Percentiles rank a stretch among this genome's conserved stretches.
phyloP scores from a whole-genome alignment of 1,140 invertebrate species.

The Diachasma alloeum region DNA sequence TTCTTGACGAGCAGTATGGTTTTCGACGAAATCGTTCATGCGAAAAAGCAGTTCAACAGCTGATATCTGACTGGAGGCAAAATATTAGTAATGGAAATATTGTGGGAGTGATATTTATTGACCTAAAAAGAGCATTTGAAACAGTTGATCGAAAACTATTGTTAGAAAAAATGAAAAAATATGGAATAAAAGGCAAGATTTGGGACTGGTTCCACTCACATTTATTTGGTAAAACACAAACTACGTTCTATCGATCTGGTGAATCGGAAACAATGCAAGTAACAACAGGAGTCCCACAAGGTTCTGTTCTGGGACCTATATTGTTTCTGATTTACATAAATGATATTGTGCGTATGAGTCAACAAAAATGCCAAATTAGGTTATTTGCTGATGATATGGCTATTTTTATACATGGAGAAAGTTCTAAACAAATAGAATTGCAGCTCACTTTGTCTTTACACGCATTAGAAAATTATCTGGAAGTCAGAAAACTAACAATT shows the following conservation, averaged over 20 bases:
- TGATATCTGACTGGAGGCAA: slow-evolving; percentile 10
- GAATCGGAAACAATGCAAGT: no score
- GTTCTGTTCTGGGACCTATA: no score
- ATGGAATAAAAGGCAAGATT: background rate
- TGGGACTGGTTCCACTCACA: slow-evolving; percentile 25
- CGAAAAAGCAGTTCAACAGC: slow-evolving; percentile 16
- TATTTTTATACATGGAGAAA: slow-evolving; percentile 8
- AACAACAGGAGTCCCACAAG: background rate
- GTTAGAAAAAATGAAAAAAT: slow-evolving; percentile 9
- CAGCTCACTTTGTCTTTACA: background rate
- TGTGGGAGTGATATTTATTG: no score
- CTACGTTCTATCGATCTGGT: background rate
- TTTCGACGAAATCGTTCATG: slow-evolving; percentile 20
- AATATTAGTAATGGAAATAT: background rate
- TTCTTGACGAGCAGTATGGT: no score
- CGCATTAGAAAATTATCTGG: background rate
- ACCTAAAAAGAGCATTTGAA: no score
- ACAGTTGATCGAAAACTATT: slow-evolving; percentile 17
- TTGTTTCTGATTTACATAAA: no score
- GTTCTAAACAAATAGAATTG: slow-evolving; percentile 1
- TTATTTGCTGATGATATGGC: slow-evolving; percentile 29
- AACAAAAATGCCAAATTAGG: slow-evolving; percentile 8
- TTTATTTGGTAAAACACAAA: background rate
- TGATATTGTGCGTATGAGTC: no score
- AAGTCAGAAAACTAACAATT: background rate